Evolutionary conservation across 2,888 invertebrate species (phyloP), one percentile per base, ranked within the genome.

Genomic region (Torymus texanus): DNA sequence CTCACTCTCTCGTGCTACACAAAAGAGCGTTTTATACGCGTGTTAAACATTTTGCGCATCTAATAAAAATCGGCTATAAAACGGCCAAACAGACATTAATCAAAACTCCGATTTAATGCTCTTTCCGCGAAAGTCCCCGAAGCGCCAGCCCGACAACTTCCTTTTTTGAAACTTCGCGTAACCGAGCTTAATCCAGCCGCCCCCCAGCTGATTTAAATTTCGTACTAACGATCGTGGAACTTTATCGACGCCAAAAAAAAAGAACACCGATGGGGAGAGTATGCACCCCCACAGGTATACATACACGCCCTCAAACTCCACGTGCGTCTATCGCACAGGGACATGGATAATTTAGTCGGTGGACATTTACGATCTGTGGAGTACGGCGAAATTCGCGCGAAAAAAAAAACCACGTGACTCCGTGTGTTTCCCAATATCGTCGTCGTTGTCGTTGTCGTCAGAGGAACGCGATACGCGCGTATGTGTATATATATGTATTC

Each of bases 291-390:
- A 72, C 18, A 16, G 16, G 24, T n/a, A 14, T 14, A 63, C 14
- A 51, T 2, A 5, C 14, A 2, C 51, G 50, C 24, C n/a, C 2
- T 13, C 8, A 24, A 21, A 41, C 68, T 13, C 56, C 21, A 53
- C 41, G 16, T 14, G 61, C 66, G 29, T 65, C 68, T 70, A 79
- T 68, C 65, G 72, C 51, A 66, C 51, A 65, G 59, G 70, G 79
- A 79, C 74, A 70, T 58, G 70, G 70, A 75, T 78, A 78, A 78
- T 78, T 78, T 74, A 79, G 74, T 65, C 65, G 56, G 56, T 58
- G 68, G 74, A 79, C 79, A 65, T 79, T 79, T 79, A 79, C 68
- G 75, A 61, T 21, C 55, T 21, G 29, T 8, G 41, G 41, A 8
- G 55, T n/a, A 65, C 66, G 55, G 67, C 67, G 66, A 78, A 68